Base-by-base conservation (phyloP, 35 echinoderm and acorn worm species). In the Apostichopus parvimensis region DNA sequence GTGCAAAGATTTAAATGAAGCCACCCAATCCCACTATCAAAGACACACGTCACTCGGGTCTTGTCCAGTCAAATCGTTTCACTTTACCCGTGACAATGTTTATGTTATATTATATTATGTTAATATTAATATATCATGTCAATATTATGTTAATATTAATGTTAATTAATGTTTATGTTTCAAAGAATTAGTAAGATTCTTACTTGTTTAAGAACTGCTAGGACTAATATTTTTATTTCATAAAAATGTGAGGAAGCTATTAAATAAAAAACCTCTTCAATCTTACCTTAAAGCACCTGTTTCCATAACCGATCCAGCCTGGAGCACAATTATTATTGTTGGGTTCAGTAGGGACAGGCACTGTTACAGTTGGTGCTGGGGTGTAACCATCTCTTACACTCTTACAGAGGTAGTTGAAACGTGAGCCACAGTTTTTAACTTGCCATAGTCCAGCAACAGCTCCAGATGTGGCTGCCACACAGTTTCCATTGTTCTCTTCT, bases 221-320 rank as follows among this genome's bases (percentile, higher is more conserved):
- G 34, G 34, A 45, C 34, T 45, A 45, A 45, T 45, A 45, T 45
- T 17, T 4, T 68, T 68, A 18, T 68, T 68, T 68, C 64, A 68
- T 68, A 14, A 68, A 68, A 68, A 14, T 80, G 78, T 22, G 5
- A 80, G 21, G 12, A 80, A 13, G 78, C 8, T 54, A 18, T 24
- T 80, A 24, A 18, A 20, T 14, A 3, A 6, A 75, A 20, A 75
- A 75, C 71, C n/a, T 75, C 17, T 75, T 75, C 20, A 20, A 18
- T 17, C 8, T 95, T 94, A 99, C 97, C 93, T 54, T 91, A 82
- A 90, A 99, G 83, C 97, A 99, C 54, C 95, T 94, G 59, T 62
- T 61, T 1, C 97, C 97, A 90, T 96, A 99, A 8, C 97, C 97
- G 61, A 94, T 93, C 97, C 97, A 99, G 13, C 77, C 89, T 12